A percentile compares a stretch with the other conserved stretches of the same genome.
phyloP scores from a whole-genome alignment of 2,113 vertebrate genomes.

The Stictonetta naevosa region DNA sequence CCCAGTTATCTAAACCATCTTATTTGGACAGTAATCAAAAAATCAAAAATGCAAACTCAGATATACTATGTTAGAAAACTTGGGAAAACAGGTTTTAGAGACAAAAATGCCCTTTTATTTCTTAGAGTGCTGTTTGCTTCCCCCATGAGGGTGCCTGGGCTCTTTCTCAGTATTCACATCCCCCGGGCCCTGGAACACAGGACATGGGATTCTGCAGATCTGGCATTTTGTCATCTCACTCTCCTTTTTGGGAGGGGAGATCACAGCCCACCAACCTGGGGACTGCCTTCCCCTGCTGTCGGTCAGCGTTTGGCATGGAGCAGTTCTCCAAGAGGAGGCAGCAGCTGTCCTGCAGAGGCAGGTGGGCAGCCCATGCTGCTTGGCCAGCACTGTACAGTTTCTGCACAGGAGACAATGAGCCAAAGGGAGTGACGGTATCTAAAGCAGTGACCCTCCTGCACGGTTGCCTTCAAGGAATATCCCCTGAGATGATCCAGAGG shows the following conservation, averaged over 20 bases:
- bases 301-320: not conserved
- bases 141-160: not conserved
- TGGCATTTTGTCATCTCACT: not conserved
- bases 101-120: not conserved
- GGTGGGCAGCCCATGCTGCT: not conserved
- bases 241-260: not conserved
- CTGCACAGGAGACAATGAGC: not conserved
- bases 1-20: not conserved
- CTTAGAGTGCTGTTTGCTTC: not conserved
- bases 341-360: accelerated
- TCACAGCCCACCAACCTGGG: not conserved
- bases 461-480: not conserved
- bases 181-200: not conserved
- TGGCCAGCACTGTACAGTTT: not conserved
- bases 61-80: not conserved
- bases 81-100: not conserved
- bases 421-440: not conserved
- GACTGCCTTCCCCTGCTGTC: not conserved
- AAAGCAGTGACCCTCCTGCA: not conserved
- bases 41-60: not conserved
- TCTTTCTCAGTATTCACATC: not conserved
- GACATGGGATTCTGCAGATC: not conserved
- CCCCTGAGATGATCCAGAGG: not conserved
- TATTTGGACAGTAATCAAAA: not conserved
- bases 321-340: not conserved